Percentiles rank a stretch among this genome's conserved stretches.
These are phyloP conservation scores for Phodopus roborovskii DNA, from an alignment of 2,113 vertebrate genomes.

Conservation along the genomic window DNA sequence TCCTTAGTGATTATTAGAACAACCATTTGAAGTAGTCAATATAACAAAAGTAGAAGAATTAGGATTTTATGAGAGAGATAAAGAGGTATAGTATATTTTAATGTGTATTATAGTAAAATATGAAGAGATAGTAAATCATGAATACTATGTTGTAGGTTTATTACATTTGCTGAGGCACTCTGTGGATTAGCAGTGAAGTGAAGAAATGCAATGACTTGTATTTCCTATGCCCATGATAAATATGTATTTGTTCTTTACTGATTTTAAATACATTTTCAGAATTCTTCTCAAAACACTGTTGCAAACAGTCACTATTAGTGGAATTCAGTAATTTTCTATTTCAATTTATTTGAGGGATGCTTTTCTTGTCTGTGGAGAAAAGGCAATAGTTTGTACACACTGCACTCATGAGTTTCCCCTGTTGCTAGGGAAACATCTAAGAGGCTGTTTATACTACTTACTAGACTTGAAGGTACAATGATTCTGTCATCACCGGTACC, in stretches of 20 bases:
- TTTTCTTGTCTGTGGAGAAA: neutral
- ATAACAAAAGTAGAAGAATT: constrained; percentile 49
- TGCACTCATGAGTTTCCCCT: neutral
- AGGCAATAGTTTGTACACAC: neutral
- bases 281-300: neutral
- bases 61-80: constrained; percentile 28
- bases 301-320: neutral
- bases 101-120: neutral
- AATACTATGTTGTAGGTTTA: constrained; percentile 23
- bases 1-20: constrained; percentile 27
- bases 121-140: neutral
- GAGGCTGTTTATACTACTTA: neutral
- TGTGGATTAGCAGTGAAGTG: neutral
- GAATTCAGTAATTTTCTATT: constrained; percentile 2
- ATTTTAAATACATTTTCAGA: neutral
- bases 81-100: neutral
- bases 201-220: neutral
- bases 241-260: neutral
- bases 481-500: neutral
- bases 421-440: neutral
- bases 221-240: neutral
- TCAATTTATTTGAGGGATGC: neutral
- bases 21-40: constrained; percentile 46
- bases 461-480: neutral
- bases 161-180: neutral